Base-by-base conservation (phyloP, 2,113 vertebrate species). In the Corynorhinus townsendii region DNA sequence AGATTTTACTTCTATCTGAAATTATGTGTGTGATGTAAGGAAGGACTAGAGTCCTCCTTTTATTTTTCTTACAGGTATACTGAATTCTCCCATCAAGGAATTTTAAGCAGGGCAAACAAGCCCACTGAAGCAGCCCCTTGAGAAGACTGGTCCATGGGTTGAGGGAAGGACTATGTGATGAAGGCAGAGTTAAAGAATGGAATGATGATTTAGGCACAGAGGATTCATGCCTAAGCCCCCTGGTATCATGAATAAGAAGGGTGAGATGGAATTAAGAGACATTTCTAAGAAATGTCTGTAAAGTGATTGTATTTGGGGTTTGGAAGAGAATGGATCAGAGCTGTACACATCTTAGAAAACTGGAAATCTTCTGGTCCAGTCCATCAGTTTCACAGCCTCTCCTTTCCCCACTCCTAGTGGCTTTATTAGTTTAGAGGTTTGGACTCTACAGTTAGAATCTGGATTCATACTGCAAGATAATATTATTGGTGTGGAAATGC, bases 1-100 rank as follows among this genome's bases (percentile, higher is more conserved):
- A 45, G 38, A 59, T 86, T 76, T 81, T 76, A 73, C 45, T 95
- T 92, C n/a, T 45, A 11, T 72, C n/a, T 72, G 33, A 10, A 88
- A 90, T 73, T 87, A 35, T 22, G 9, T 62, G 22, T 38, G 15
- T 83, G 0, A 71, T 66, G 0, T 83, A 95, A 87, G 49, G 14
- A 52, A 59, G 56, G n/a, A 69, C 43, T 30, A n/a, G 33, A 90
- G 40, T 38, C 52, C 5, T 16, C 15, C 40, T 7, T 56, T 66
- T 45, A 72, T 47, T 79, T 20, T 43, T 59, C 10, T 45, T 71
- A 52, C 4, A 43, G 54, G 35, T 22, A 26, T 72, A 71, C 43
- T 19, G 76, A 81, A 22, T 28, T 91, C 30, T 83, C 62, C 52
- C 49, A 72, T 35, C 17, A 22, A 90, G 20, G 62, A 49, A 38